Evolutionary conservation across 2,797 vertebrate species (phyloP).

Genomic region (Moxostoma hubbsi): DNA sequence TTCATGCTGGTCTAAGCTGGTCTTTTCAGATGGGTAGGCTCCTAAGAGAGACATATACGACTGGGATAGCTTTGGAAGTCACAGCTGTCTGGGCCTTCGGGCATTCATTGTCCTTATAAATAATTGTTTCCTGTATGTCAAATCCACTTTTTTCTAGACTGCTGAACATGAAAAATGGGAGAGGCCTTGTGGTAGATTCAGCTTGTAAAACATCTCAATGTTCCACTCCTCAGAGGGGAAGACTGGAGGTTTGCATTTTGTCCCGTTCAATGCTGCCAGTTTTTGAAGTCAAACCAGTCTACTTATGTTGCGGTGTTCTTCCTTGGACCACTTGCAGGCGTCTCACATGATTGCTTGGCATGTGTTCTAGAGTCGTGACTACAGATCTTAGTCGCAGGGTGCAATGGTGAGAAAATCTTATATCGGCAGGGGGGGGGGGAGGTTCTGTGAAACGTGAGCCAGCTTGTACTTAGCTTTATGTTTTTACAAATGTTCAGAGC

Average conservation of each 20-base stretch:
- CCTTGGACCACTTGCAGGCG: slow-evolving; percentile 30
- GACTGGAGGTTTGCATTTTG: background rate
- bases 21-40: slow-evolving; percentile 21
- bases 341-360: slow-evolving; percentile 21
- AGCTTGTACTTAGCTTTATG: slow-evolving; percentile 49
- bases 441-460: slow-evolving; percentile 53
- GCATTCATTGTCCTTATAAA: slow-evolving; percentile 72
- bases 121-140: slow-evolving; percentile 75
- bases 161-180: slow-evolving; percentile 60
- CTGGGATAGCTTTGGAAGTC: slow-evolving; percentile 68
- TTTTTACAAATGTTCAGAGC: slow-evolving; percentile 56
- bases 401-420: slow-evolving; percentile 49
- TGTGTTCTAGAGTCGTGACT: slow-evolving; percentile 12
- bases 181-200: slow-evolving; percentile 9
- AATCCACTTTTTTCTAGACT: slow-evolving; percentile 66
- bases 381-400: slow-evolving; percentile 29
- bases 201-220: slow-evolving; percentile 49
- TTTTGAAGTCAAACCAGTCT: slow-evolving; percentile 37
- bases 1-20: too few species aligned
- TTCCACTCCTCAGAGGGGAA: slow-evolving; percentile 21
- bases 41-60: slow-evolving; percentile 73
- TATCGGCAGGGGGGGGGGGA: slow-evolving; percentile 26
- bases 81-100: slow-evolving; percentile 71
- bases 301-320: slow-evolving; percentile 30
- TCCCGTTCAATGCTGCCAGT: slow-evolving; percentile 24